Evolutionary conservation across 2,888 invertebrate species (phyloP), one percentile per base, ranked within the genome.

Genomic region (Helicoverpa assulta): DNA sequence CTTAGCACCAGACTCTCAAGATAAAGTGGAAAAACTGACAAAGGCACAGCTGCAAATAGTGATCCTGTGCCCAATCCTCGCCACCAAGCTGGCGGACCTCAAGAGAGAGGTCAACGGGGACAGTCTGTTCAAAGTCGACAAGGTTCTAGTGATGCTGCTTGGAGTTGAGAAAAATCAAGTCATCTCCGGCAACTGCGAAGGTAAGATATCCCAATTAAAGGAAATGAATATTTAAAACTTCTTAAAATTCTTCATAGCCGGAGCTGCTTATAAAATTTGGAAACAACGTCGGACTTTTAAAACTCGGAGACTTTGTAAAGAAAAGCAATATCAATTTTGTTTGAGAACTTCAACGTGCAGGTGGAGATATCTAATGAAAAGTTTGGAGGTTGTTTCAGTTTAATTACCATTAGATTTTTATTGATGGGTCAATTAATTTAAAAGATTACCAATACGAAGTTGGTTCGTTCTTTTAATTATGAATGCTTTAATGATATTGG

Each of bases 21-120:
- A 95, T 8, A 95, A 95, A 81, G 61, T 96, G 19, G 96, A 97
- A 8, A 96, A 96, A 81, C 91, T 97, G 10, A 91, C 96, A 10
- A 96, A 96, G 73, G 97, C 98, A 0, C 97, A 98, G 72, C 93
- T 98, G 52, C 98, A 98, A 90, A 97, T 98, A 70, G 96, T 98
- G 55, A 97, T 98, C 19, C 90, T 98, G 55, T 98, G 98, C 86
- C 98, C 98, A 0, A 96, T 96, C 62, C 96, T 98, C 55, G 92
- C 98, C 77, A 96, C 97, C 0, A 96, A 96, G 70, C 93, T 97
- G 77, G 86, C 95, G 0, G 96, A 96, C 65, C 89, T 96, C 78
- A 96, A 97, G 16, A 95, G 93, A 70, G 96, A 96, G 21, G 88
- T 94, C 4, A 92, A 92, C 55, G 91, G 97, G 40, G 96, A 97